Evolutionary conservation across 2,888 invertebrate species (phyloP).

Genomic region (Catocala sponsa): DNA sequence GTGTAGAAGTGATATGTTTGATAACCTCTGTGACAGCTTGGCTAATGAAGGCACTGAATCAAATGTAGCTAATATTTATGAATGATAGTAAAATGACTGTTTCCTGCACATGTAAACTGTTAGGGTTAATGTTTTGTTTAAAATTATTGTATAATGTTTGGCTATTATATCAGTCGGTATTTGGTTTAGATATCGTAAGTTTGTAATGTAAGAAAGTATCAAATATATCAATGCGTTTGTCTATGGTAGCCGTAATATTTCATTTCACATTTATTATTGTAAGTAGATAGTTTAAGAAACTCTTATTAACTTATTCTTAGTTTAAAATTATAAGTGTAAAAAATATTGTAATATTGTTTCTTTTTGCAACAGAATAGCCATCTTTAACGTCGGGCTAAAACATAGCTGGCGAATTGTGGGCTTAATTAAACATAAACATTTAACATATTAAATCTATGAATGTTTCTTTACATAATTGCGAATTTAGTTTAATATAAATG

Average conservation of each 20-base stretch:
- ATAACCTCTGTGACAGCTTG: conserved; percentile 80
- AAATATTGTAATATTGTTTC: conserved; percentile 1
- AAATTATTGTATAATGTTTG: conserved; percentile 23
- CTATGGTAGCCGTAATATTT: not conserved
- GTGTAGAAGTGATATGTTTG: conserved; percentile 83
- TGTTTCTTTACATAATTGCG: too few species aligned
- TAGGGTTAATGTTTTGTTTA: conserved; percentile 19
- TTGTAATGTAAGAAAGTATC: not conserved
- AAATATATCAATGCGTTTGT: too few species aligned
- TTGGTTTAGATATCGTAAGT: conserved; percentile 21
- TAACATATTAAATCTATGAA: too few species aligned
- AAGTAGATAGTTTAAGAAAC: not conserved
- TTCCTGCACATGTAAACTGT: conserved; percentile 29
- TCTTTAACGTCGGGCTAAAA: too few species aligned
- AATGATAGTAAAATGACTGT: conserved; percentile 37
- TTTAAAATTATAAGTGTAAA: conserved; percentile 17
- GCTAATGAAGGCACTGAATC: conserved; percentile 47
- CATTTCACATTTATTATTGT: conserved; percentile 3
- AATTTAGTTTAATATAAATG: too few species aligned
- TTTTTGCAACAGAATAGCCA: not conserved
- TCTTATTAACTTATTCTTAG: conserved; percentile 15
- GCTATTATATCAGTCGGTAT: conserved; percentile 23
- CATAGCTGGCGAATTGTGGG: too few species aligned
- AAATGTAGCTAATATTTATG: conserved; percentile 37
- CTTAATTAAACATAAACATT: too few species aligned